These are phyloP conservation scores for Sphecodes monilicornis DNA, from an alignment of 2,888 invertebrate genomes.

Conservation along the genomic window DNA sequence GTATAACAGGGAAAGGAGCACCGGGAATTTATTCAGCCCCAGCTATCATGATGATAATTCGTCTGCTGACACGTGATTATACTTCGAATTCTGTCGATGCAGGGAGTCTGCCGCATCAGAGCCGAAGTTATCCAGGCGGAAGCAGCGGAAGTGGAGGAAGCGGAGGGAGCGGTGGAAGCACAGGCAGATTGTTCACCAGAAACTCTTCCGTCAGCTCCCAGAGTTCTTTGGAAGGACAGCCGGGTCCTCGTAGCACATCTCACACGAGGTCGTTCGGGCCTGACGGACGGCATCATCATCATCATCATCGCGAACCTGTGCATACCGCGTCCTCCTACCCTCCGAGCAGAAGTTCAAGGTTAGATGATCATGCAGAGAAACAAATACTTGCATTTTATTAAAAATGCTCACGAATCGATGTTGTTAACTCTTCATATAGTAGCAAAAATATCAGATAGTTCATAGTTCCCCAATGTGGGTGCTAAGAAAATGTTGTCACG, in stretches of 20 bases:
- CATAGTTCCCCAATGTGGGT: not conserved
- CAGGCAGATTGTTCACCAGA: conserved; percentile 85
- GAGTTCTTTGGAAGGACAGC: conserved; percentile 90
- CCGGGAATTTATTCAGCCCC: not conserved
- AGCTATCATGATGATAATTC: not conserved
- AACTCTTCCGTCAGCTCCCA: conserved; percentile 94
- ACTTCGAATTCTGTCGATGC: conserved; percentile 24
- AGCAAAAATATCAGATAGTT: no score
- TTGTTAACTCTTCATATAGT: no score
- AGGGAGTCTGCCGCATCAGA: conserved; percentile 86
- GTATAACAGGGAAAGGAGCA: no score
- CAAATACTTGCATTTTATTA: not conserved
- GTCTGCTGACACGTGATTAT: not conserved
- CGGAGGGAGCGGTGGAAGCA: conserved; percentile 33
- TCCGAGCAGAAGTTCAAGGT: conserved; percentile 80
- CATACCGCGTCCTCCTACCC: conserved; percentile 81
- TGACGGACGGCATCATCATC: conserved; percentile 87
- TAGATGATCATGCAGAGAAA: not conserved
- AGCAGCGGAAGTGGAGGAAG: conserved; percentile 50
- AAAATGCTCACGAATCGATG: not conserved
- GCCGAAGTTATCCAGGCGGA: conserved; percentile 87
- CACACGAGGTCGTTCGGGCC: conserved; percentile 94
- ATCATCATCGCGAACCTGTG: conserved; percentile 75
- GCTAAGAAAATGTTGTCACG: not conserved
- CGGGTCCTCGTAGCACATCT: conserved; percentile 92